Percentiles rank a stretch among this genome's conserved stretches.
Evolutionary conservation across 2,888 invertebrate genomes (phyloP).

Genomic region (Oligia strigilis): DNA sequence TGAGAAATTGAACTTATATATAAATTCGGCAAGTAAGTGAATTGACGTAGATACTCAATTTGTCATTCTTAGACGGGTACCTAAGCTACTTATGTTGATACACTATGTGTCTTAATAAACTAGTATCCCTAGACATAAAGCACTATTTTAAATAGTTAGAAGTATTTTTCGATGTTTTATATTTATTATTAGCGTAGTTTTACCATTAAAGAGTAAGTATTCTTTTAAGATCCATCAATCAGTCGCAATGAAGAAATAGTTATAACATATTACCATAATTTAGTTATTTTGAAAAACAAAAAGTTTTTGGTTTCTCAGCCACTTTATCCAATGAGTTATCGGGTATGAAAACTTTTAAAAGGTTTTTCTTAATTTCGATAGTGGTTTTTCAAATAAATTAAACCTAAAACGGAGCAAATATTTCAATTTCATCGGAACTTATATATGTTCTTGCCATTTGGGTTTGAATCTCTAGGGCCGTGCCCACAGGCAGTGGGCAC

Average conservation of each 20-base stretch:
- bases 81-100: background rate
- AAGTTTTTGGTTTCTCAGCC: background rate
- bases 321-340: background rate
- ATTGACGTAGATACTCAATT: background rate
- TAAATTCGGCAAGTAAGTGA: background rate
- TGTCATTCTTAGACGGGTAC: background rate
- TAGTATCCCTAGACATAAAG: background rate
- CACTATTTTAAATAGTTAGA: background rate
- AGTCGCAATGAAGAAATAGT: background rate
- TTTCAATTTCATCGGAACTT: too few relatives aligned
- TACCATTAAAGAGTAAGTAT: background rate
- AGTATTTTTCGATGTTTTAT: background rate
- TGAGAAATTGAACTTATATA: background rate
- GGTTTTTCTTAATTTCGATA: background rate
- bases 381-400: background rate
- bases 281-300: background rate
- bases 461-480: too few relatives aligned
- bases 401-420: too few relatives aligned
- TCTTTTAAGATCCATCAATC: background rate
- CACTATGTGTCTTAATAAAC: background rate
- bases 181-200: background rate
- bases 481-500: too few relatives aligned
- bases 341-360: background rate
- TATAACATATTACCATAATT: background rate
- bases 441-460: too few relatives aligned